Percentiles rank a stretch among this genome's conserved stretches.
Conservation (phyloP, 2,888 invertebrate genomes). For the Podabrus alpinus region DNA sequence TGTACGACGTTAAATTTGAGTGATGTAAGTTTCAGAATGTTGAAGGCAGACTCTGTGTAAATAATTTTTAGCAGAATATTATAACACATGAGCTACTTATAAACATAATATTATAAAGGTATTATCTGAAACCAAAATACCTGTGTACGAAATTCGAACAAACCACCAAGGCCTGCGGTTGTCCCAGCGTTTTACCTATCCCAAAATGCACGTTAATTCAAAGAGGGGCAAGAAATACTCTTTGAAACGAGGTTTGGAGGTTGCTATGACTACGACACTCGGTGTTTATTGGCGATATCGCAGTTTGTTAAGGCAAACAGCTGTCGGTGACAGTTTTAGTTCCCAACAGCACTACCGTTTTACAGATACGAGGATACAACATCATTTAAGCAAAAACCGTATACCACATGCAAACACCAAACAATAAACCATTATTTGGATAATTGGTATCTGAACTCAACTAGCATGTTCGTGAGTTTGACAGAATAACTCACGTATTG, state of each 20-base stretch:
- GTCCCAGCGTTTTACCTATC: constrained; percentile 25
- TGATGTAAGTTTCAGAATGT: constrained; percentile 13
- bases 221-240: constrained; percentile 21
- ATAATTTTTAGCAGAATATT: constrained; percentile 16
- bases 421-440: constrained; percentile 38
- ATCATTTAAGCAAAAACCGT: constrained; percentile 34
- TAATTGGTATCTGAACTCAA: constrained; percentile 35
- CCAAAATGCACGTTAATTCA: constrained; percentile 23
- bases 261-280: constrained; percentile 43
- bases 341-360: constrained; percentile 43
- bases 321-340: constrained; percentile 46
- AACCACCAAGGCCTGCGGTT: constrained; percentile 26
- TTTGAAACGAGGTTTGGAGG: constrained; percentile 31
- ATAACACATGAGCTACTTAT: constrained; percentile 24
- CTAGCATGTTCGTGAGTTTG: neutral
- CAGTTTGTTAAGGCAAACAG: constrained; percentile 48
- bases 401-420: constrained; percentile 40
- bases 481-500: neutral
- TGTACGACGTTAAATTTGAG: neutral
- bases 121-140: constrained; percentile 28
- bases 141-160: constrained; percentile 29
- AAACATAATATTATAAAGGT: constrained; percentile 21
- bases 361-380: constrained; percentile 27
- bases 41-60: constrained; percentile 17
- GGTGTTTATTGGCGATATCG: constrained; percentile 50